phyloP scores from a whole-genome alignment of 2,113 vertebrate genomes.

The Lagenorhynchus albirostris region DNA sequence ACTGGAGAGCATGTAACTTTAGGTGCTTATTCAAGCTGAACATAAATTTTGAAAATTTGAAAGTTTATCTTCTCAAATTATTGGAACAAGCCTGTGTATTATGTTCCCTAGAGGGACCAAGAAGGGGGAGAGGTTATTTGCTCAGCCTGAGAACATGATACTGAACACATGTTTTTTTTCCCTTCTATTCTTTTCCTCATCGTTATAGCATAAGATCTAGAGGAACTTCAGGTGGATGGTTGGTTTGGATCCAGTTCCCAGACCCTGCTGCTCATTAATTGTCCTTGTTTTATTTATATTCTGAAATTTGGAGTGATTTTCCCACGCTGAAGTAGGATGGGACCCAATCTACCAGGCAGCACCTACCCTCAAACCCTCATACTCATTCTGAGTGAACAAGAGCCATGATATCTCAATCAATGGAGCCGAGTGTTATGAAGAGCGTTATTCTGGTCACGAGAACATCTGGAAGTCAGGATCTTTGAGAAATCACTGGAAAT shows the following conservation, averaged over 20 bases:
- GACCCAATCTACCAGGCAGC: background rate
- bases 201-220: background rate
- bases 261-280: slow-evolving; percentile 33
- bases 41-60: slow-evolving; percentile 30
- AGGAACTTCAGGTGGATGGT: slow-evolving; percentile 55
- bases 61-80: slow-evolving; percentile 54
- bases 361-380: background rate
- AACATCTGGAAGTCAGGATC: slow-evolving; percentile 8
- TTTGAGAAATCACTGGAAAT: slow-evolving; percentile 37
- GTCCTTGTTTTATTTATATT: slow-evolving; percentile 65
- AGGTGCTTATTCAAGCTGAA: slow-evolving; percentile 53
- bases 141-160: slow-evolving; percentile 49
- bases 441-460: slow-evolving; percentile 1
- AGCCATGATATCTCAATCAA: background rate
- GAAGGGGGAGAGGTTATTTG: slow-evolving; percentile 12
- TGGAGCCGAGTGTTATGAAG: background rate
- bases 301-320: slow-evolving; percentile 63
- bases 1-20: background rate
- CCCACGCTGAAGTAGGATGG: background rate
- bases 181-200: background rate
- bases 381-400: slow-evolving; percentile 34
- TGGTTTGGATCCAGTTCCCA: slow-evolving; percentile 62
- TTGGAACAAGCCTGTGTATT: slow-evolving; percentile 37
- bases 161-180: background rate
- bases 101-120: slow-evolving; percentile 22